Conservation (phyloP, 2,797 vertebrate genomes). For the Vespertilio murinus region DNA sequence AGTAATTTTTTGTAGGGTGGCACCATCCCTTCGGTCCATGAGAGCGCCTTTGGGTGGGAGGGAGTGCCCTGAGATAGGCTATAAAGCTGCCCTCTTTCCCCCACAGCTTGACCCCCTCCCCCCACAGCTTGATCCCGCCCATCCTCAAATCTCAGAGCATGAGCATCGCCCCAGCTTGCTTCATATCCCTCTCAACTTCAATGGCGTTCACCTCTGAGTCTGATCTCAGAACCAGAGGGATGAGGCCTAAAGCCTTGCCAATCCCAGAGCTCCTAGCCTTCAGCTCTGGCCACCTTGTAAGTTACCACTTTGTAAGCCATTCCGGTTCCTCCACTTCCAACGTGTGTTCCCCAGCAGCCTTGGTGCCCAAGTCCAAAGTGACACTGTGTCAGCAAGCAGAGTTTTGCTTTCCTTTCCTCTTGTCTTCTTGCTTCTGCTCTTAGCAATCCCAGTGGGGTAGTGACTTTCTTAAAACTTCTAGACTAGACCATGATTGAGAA, state of each 20-base stretch:
- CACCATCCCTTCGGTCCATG: too few relatives aligned
- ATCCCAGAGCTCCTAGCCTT: neutral
- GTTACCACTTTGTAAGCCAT: neutral
- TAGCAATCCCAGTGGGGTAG: neutral
- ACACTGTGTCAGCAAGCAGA: neutral
- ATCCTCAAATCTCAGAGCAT: neutral
- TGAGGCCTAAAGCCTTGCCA: neutral
- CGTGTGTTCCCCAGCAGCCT: neutral
- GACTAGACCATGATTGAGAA: neutral
- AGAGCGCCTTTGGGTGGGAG: neutral
- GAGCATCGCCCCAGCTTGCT: neutral
- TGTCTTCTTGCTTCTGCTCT: neutral
- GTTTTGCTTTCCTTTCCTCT: neutral
- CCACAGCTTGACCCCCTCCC: neutral
- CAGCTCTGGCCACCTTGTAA: neutral
- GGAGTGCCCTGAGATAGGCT: rapidly evolving
- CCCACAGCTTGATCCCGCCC: rapidly evolving
- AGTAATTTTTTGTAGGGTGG: neutral
- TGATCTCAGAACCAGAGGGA: neutral
- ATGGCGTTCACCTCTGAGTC: neutral
- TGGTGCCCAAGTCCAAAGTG: conserved; percentile 13
- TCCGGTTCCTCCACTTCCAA: neutral
- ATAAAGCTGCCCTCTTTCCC: rapidly evolving
- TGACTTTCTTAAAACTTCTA: neutral
- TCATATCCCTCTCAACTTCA: neutral